These are phyloP conservation scores for Zootermopsis nevadensis DNA, from an alignment of 2,888 invertebrate genomes.

Conservation along the genomic window DNA sequence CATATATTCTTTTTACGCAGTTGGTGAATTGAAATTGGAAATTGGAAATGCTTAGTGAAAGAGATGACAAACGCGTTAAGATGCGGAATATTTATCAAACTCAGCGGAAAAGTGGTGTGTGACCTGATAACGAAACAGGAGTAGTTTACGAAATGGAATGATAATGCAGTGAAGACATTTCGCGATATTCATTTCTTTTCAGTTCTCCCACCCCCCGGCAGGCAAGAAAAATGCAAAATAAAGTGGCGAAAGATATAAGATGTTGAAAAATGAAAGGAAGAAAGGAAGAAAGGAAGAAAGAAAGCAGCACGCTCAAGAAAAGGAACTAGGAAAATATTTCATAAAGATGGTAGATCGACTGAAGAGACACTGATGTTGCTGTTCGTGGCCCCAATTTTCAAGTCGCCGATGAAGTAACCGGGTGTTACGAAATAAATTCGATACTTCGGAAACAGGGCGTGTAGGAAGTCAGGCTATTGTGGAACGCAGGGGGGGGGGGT, in stretches of 20 bases:
- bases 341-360: background rate
- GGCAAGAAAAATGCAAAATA: background rate
- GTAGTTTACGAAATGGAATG: background rate
- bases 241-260: background rate
- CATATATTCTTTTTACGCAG: background rate
- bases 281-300: no score
- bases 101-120: background rate
- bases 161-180: constrained; percentile 8
- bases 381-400: background rate
- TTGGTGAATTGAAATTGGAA: constrained; percentile 12
- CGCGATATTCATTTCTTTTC: background rate
- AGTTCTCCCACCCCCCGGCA: background rate
- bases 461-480: no score
- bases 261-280: background rate
- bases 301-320: background rate
- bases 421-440: background rate
- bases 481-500: no score
- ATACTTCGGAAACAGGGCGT: no score
- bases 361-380: background rate
- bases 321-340: background rate
- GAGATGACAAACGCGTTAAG: constrained; percentile 1
- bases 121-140: background rate
- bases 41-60: constrained; percentile 6
- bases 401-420: background rate
- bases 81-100: background rate